Conservation (phyloP, 2,888 invertebrate genomes). For the Papilio gigon region DNA sequence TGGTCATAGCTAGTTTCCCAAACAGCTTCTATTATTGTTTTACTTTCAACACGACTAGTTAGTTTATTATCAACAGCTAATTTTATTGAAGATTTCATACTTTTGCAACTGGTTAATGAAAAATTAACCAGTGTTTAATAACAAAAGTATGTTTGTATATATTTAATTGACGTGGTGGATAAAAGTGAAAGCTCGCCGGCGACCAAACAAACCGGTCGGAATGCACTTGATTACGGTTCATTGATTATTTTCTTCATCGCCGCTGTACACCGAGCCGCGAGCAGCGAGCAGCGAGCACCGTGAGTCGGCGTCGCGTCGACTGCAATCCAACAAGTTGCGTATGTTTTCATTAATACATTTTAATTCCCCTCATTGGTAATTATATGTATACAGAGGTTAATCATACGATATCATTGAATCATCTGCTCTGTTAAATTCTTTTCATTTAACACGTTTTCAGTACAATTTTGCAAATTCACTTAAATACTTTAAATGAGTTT, state of each 20-base stretch:
- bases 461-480: background rate
- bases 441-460: background rate
- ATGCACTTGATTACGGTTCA: conserved; percentile 52
- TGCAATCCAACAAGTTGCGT: conserved; percentile 41
- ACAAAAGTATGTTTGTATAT: conserved; percentile 39
- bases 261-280: too few relatives aligned
- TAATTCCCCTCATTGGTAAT: conserved; percentile 9
- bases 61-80: too few relatives aligned
- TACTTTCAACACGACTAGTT: background rate
- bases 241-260: conserved; percentile 51
- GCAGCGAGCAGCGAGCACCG: too few relatives aligned
- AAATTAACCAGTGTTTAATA: conserved; percentile 6
- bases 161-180: conserved; percentile 41
- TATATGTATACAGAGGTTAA: conserved; percentile 1
- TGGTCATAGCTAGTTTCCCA: too few relatives aligned
- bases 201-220: conserved; percentile 52
- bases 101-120: background rate
- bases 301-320: background rate
- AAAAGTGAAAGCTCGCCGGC: conserved; percentile 55
- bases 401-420: conserved; percentile 1
- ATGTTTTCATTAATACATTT: conserved; percentile 35
- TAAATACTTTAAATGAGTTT: background rate
- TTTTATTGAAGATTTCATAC: too few relatives aligned
- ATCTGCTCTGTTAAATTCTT: background rate
- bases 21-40: background rate